Base-by-base conservation (phyloP, 1,140 invertebrate species). In the Pseudomyrmex flavicornis region DNA sequence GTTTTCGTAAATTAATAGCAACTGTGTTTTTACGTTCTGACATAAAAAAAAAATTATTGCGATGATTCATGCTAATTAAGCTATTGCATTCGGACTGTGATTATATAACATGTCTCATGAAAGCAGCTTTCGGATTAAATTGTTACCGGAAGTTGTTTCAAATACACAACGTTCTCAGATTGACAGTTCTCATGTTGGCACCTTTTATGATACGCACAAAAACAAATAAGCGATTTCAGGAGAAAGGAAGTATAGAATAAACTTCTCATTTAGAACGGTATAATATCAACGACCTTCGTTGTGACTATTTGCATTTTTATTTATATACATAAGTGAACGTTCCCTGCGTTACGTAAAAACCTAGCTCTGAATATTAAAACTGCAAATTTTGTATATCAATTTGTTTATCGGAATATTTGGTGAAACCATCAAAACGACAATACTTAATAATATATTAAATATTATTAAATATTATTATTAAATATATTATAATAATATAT, bases 161-260 rank as follows among this genome's bases (percentile, higher is more conserved):
- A 20, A 54, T n/a, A 72, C 20, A 9, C 20, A 9, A 73, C 8
- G 13, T 20, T 35, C 20, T 59, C 26, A n/a, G 35, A 65, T 9
- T 35, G 35, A 5, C 35, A 35, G 35, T 35, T 35, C 5, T 44
- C 17, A 58, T 35, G 73, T 69, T 76, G 52, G 20, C 26, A n/a
- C 46, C 22, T 77, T 8, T 48, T 9, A 22, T 12, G 20, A 48
- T 68, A 69, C 17, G 20, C 0, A 58, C 46, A 48, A 35, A 35
- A 35, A 70, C 44, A 59, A 13, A 9, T 5, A 59, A 35, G 10
- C 59, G 44, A 80, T 50, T 80, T 59, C 26, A 48, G 46, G 66
- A 72, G 66, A 72, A 70, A 80, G 76, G 66, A 72, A 72, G 54
- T 72, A 35, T 20, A 22, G 17, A 17, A 17, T 17, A n/a, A 50